Evolutionary conservation across 2,797 vertebrate genomes (phyloP).

Genomic region (Alfaro cultratus): DNA sequence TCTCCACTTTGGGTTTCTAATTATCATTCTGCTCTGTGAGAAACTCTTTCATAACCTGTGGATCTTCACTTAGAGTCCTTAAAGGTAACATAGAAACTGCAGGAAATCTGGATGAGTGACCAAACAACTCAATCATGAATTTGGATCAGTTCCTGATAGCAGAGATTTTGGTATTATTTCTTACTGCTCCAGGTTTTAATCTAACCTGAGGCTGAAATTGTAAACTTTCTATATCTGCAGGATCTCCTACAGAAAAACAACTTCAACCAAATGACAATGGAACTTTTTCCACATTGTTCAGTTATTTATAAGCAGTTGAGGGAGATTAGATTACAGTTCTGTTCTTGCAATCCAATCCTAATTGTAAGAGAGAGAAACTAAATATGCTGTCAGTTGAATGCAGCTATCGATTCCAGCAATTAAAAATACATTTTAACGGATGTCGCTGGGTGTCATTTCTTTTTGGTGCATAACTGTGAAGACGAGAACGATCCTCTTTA

Average conservation of each 20-base stretch:
- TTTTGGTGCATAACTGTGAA: slow-evolving; percentile 14
- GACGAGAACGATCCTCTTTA: slow-evolving; percentile 2
- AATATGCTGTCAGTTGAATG: slow-evolving; percentile 4
- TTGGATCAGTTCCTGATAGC: background rate
- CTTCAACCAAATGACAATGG: background rate
- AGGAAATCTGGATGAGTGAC: background rate
- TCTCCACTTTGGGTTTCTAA: too few relatives aligned
- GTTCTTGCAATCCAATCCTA: background rate
- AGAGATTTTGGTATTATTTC: background rate
- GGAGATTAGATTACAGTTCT: background rate
- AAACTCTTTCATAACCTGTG: background rate
- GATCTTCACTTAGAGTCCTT: background rate
- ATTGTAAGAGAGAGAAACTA: background rate
- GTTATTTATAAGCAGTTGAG: background rate
- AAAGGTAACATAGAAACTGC: background rate
- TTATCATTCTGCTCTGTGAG: too few relatives aligned
- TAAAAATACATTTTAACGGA: slow-evolving; percentile 20
- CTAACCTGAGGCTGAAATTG: background rate
- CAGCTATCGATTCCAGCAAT: background rate
- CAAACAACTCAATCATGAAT: background rate
- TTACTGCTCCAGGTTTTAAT: background rate
- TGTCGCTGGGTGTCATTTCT: background rate
- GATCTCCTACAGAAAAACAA: background rate
- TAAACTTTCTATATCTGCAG: background rate
- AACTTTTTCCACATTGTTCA: background rate